Base-by-base conservation (phyloP, 2,888 invertebrate genomes). In the Herminia tarsipennalis region DNA sequence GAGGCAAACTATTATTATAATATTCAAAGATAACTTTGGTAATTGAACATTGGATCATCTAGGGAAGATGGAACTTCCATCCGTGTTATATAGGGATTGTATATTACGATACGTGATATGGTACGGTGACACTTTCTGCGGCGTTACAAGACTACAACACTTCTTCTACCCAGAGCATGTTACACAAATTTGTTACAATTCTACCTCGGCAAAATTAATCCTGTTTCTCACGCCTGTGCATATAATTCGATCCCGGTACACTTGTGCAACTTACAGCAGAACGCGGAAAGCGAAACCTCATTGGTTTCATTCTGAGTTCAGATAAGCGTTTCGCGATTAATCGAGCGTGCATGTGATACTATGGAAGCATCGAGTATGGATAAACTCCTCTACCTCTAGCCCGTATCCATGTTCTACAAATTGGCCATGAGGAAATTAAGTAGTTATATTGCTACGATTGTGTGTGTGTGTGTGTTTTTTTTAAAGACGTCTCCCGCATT, bases 341-440 rank as follows among this genome's bases (percentile, higher is more conserved):
- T 73, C 62, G 70, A 68, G 65, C 70, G 62, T 70, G 56, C 58
- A 70, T 67, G 60, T 68, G 64, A 65, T 47, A 63, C 69, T 63
- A 60, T 61, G 57, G 52, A 56, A 65, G 54, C 61, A 62, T 70
- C 57, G 69, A 69, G 64, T 70, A 62, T 41, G 43, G 46, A 64
- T 60, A 56, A 51, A 55, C 43, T 66, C 71, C 55, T 56, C 51
- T 34, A 39, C 37, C 51, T 51, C 41, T 40, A 48, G 3, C 6
- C 13, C 16, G 21, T 16, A 21, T 6, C 8, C 5, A 22, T 1
- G 2, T 14, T 8, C n/a, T 12, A 20, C 27, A 12, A 10, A 12
- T 25, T 20, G 9, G 16, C 12, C 25, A 0, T 25, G 5, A 12
- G 10, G 10, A 14, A n/a, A n/a, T n/a, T n/a, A n/a, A n/a, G n/a